Percentiles rank a stretch among this genome's conserved stretches.
Conservation (phyloP, 2,888 invertebrate genomes). For the Aromia moschata region DNA sequence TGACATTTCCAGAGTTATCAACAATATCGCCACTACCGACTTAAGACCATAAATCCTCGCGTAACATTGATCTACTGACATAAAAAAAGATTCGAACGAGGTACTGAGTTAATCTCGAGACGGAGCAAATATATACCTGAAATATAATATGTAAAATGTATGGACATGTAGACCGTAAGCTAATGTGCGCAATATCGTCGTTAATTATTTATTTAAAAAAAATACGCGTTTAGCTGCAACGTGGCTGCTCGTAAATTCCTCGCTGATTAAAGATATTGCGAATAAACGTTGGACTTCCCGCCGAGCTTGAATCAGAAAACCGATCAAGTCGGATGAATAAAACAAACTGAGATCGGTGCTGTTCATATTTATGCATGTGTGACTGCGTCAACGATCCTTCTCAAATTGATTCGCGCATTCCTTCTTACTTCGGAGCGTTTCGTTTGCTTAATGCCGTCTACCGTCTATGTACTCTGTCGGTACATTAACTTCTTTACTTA, state of each 20-base stretch:
- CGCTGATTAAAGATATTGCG: conserved; percentile 49
- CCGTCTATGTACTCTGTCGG: no score
- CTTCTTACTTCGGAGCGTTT: not conserved
- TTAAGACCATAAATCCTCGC: no score
- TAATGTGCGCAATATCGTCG: conserved; percentile 47
- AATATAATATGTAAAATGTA: conserved; percentile 45
- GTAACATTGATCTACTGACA: not conserved
- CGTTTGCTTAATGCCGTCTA: conserved; percentile 6
- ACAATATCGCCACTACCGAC: no score
- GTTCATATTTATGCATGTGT: conserved; percentile 3
- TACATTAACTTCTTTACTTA: no score
- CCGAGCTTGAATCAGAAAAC: conserved; percentile 42
- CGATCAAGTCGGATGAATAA: conserved; percentile 36
- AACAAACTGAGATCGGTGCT: conserved; percentile 22
- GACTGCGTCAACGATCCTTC: conserved; percentile 12
- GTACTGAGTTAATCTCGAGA: conserved; percentile 5
- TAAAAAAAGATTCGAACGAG: not conserved
- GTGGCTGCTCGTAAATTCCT: conserved; percentile 47
- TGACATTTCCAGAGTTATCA: no score
- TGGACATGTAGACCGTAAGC: conserved; percentile 43
- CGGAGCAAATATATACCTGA: conserved; percentile 35
- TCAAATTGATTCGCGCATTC: conserved; percentile 21
- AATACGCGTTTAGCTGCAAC: conserved; percentile 42
- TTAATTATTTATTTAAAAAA: conserved; percentile 49
- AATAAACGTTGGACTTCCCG: conserved; percentile 45